These are phyloP conservation scores for Zoroaster sp. DNA, from an alignment of 53 echinoderm and acorn worm species.

Conservation along the genomic window DNA sequence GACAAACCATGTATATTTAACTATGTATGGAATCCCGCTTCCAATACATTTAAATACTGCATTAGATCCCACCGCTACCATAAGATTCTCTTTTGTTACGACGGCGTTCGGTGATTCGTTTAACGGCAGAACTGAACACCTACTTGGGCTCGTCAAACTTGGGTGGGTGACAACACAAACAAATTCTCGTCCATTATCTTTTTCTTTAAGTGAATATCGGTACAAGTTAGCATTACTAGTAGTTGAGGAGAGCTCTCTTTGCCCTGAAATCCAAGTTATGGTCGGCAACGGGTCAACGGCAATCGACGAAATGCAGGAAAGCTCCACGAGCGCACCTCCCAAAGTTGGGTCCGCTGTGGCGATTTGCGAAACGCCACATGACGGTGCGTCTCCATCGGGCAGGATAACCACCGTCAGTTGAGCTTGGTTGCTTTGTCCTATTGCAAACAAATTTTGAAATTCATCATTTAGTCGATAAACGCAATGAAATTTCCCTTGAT, in stretches of 20 bases:
- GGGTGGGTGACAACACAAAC: slow-evolving; percentile 40
- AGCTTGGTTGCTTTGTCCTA: slow-evolving; percentile 7
- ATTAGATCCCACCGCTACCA: slow-evolving; percentile 17
- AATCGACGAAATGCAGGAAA: slow-evolving; percentile 38
- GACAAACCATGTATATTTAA: slow-evolving; percentile 39
- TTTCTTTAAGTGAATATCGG: slow-evolving; percentile 1
- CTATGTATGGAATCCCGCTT: slow-evolving; percentile 41
- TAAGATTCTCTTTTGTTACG: background rate
- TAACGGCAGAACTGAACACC: slow-evolving; percentile 41
- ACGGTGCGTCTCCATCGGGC: slow-evolving; percentile 28
- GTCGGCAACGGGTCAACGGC: slow-evolving; percentile 30
- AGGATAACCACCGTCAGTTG: slow-evolving; percentile 33
- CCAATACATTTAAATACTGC: slow-evolving; percentile 30
- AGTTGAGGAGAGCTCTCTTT: slow-evolving; percentile 14
- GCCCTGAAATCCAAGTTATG: slow-evolving; percentile 18
- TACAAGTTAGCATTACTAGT: slow-evolving; percentile 10
- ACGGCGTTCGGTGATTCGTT: slow-evolving; percentile 16
- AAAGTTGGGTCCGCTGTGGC: slow-evolving; percentile 1
- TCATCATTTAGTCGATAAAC: background rate
- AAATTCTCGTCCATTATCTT: slow-evolving; percentile 44
- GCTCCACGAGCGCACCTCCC: slow-evolving; percentile 28
- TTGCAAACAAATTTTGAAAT: background rate
- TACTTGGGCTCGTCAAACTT: background rate
- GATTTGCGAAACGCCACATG: slow-evolving; percentile 12
- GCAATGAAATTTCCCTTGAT: slow-evolving; percentile 37